Evolutionary conservation across 2,113 vertebrate genomes (phyloP), one percentile per base, ranked within the genome.

Genomic region (Patagioenas fasciata): DNA sequence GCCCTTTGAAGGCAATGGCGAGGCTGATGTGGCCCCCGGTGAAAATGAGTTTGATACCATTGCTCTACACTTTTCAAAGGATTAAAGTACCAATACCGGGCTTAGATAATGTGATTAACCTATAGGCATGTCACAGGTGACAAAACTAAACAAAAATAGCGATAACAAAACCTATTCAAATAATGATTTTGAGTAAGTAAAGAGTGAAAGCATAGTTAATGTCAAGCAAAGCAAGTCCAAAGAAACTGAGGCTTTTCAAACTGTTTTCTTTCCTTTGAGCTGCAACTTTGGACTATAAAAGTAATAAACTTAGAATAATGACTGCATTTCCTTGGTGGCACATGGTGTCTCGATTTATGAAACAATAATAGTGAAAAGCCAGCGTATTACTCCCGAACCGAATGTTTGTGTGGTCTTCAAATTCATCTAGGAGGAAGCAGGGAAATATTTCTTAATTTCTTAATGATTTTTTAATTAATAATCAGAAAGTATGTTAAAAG

Each of bases 391-490:
- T 82, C 32, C 34, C 75, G 29, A 64, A 66, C 20, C 38, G 20
- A 71, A 32, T 10, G 32, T 60, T 75, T 73, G 3, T 34, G 14
- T 78, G 23, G 15, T 65, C 57, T 91, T 89, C 26, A 32, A 32
- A 56, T 62, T 78, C 9, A 51, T 78, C 20, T 47, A 8, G 0
- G 0, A 61, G 58, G 18, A 83, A 60, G 18, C 4, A 56, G 15
- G 23, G 47, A 60, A 72, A 56, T 70, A 10, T 2, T 79, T 79
- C 72, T 48, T 74, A 8, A 13, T 67, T 89, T 85, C 10, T 20
- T 62, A 4, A 31, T 72, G 5, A 36, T 50, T 31, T 56, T 65
- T 66, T 32, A 3, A 19, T 18, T 50, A 25, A 21, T 78, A 58
- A n/a, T 84, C 34, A 79, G 42, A 57, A 85, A 62, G 23, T 65